Evolutionary conservation across 2,797 vertebrate genomes (phyloP).

Genomic region (Trematomus bernacchii): DNA sequence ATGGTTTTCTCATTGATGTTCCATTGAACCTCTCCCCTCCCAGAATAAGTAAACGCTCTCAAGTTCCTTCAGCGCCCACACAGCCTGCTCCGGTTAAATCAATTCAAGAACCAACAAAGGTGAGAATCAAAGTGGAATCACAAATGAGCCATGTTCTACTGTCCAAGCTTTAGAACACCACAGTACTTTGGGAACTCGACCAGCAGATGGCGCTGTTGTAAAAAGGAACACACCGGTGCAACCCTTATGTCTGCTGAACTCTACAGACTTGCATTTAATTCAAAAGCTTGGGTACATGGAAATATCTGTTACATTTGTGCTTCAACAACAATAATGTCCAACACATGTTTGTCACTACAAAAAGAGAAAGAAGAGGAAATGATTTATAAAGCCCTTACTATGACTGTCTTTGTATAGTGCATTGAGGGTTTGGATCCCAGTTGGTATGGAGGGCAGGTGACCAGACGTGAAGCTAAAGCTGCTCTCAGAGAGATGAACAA

Average conservation of each 20-base stretch:
- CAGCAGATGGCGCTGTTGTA: constrained; percentile 72
- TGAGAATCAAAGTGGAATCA: constrained; percentile 12
- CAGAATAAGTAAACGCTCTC: not conserved
- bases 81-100: not conserved
- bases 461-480: constrained; percentile 87
- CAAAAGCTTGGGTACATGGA: not conserved
- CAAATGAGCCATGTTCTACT: not conserved
- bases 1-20: not conserved
- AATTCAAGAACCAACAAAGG: constrained; percentile 1
- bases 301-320: not conserved
- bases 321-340: not conserved
- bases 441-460: constrained; percentile 88
- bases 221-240: constrained; percentile 14
- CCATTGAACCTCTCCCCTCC: not conserved
- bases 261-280: constrained; percentile 22
- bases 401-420: constrained; percentile 28
- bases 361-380: not conserved
- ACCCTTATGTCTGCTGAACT: not conserved
- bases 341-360: not conserved
- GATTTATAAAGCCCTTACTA: constrained; percentile 6
- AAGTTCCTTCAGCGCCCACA: not conserved
- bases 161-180: not conserved
- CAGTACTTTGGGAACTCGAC: constrained; percentile 18
- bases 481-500: constrained; percentile 88
- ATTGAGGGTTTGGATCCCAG: constrained; percentile 73